phyloP scores from a whole-genome alignment of 2,888 invertebrate species.

The Athalia rosae region DNA sequence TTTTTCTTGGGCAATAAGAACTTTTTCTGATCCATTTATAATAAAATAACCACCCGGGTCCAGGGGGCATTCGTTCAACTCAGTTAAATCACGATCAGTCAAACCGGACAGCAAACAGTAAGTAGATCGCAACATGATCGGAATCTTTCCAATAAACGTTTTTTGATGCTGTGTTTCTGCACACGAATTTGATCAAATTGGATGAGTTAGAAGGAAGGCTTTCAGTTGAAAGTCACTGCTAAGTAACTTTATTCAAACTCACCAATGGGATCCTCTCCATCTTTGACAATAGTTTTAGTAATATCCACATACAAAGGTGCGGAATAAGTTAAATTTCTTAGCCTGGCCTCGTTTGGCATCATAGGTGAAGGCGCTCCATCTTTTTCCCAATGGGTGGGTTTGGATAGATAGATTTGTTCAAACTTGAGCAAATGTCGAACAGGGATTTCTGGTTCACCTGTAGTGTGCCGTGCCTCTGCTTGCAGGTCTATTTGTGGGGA shows the following conservation, averaged over 20 bases:
- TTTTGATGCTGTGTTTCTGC: slow-evolving; percentile 80
- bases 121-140: slow-evolving; percentile 98
- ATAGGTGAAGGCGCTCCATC: slow-evolving; percentile 99
- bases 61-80: slow-evolving; percentile 98
- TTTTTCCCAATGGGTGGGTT: slow-evolving; percentile 99
- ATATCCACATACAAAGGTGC: slow-evolving; percentile 99
- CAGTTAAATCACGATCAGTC: slow-evolving; percentile 98
- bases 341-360: slow-evolving; percentile 99
- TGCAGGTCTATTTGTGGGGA: slow-evolving; percentile 98
- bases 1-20: slow-evolving; percentile 99
- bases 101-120: slow-evolving; percentile 96
- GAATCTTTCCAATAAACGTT: slow-evolving; percentile 89
- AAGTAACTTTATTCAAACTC: slow-evolving; percentile 13
- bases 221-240: background rate
- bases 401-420: slow-evolving; percentile 98
- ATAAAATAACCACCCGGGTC: slow-evolving; percentile 99
- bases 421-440: slow-evolving; percentile 94
- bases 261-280: slow-evolving; percentile 91
- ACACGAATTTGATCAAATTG: slow-evolving; percentile 3
- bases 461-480: slow-evolving; percentile 97
- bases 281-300: slow-evolving; percentile 95
- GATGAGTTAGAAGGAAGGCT: too few relatives aligned
- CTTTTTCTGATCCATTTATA: slow-evolving; percentile 99
- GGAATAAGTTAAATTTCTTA: slow-evolving; percentile 97
- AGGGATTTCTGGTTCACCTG: slow-evolving; percentile 93